phyloP scores from a whole-genome alignment of 2,797 vertebrate genomes.

The Vultur gryphus region DNA sequence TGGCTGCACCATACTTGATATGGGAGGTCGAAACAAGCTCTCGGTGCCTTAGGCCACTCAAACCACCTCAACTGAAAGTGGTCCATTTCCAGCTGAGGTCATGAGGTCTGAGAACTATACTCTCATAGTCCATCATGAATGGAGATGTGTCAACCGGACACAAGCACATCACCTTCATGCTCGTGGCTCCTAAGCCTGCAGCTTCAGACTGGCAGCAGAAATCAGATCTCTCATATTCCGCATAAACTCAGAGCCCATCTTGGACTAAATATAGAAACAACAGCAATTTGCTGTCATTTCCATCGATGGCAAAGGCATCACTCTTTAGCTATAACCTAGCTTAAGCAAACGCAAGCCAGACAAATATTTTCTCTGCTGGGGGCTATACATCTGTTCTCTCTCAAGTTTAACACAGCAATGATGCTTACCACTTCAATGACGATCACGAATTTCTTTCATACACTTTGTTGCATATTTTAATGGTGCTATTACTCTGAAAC shows the following conservation, averaged over 20 bases:
- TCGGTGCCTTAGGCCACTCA: background rate
- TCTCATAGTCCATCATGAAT: background rate
- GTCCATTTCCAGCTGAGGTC: background rate
- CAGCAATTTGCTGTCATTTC: background rate
- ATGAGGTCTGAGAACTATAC: background rate
- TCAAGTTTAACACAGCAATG: background rate
- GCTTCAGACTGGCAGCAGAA: background rate
- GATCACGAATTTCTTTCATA: background rate
- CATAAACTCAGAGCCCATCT: background rate
- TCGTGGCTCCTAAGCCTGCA: background rate
- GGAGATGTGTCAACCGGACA: background rate
- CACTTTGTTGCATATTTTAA: background rate
- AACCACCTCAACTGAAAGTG: background rate
- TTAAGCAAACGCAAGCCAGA: background rate
- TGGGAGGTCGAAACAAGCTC: background rate
- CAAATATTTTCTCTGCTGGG: background rate
- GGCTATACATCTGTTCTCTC: background rate
- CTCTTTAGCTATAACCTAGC: background rate
- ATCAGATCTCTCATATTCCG: background rate
- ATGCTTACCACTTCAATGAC: accelerated
- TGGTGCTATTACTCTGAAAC: background rate
- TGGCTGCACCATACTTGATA: background rate
- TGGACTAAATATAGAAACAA: background rate
- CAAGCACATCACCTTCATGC: background rate
- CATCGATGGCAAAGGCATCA: background rate